Evolutionary conservation across 2,797 vertebrate species (phyloP).

Genomic region (Pyrocephalus nanus): DNA sequence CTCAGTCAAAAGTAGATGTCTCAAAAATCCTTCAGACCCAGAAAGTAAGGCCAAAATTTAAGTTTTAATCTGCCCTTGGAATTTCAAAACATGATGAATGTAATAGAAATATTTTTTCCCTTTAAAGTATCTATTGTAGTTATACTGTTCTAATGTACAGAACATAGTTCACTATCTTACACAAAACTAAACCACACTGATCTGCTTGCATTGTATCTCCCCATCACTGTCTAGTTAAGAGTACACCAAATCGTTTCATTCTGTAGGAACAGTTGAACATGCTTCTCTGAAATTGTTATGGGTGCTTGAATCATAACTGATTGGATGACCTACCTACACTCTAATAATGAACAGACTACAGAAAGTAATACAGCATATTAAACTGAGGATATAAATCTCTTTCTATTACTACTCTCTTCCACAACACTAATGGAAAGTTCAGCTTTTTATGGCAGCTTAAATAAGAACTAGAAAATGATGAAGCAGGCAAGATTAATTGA

Average conservation of each 20-base stretch:
- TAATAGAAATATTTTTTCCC: neutral
- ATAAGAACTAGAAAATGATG: slow-evolving; percentile 47
- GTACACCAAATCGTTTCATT: neutral
- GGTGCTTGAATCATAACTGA: slow-evolving; percentile 44
- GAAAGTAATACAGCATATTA: slow-evolving; percentile 50
- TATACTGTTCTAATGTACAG: neutral
- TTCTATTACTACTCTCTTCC: slow-evolving; percentile 55
- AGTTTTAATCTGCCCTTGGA: neutral
- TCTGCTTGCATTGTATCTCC: neutral
- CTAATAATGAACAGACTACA: slow-evolving; percentile 50
- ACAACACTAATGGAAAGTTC: slow-evolving; percentile 51
- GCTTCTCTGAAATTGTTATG: slow-evolving; percentile 22
- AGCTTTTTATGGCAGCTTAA: slow-evolving; percentile 49
- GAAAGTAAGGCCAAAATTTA: neutral
- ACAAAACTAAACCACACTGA: neutral
- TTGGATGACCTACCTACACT: slow-evolving; percentile 50
- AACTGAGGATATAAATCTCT: slow-evolving; percentile 59
- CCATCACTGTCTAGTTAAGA: neutral
- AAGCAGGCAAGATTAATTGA: slow-evolving; percentile 31
- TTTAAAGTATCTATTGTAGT: neutral
- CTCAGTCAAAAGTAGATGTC: neutral
- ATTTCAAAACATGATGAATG: neutral
- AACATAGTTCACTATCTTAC: neutral
- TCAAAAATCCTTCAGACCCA: neutral
- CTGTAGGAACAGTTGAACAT: neutral